Conservation (phyloP, 2,888 invertebrate genomes). For the Nephrotoma guestfalica region DNA sequence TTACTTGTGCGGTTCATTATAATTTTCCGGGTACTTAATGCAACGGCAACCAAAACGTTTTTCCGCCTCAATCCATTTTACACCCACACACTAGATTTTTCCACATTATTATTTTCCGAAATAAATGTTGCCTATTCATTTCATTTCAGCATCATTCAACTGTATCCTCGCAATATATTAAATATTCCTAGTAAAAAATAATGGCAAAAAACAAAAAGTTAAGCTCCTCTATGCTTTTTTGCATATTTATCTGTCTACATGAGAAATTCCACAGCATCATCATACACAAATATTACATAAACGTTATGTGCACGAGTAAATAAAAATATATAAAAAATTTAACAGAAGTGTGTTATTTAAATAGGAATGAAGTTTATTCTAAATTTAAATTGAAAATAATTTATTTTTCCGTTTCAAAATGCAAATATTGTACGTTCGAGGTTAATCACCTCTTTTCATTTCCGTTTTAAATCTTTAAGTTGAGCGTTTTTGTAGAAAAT, state of each 20-base stretch:
- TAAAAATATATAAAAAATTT: background rate
- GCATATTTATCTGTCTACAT: background rate
- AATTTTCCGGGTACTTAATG: background rate
- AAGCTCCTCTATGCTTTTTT: background rate
- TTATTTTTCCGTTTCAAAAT: background rate
- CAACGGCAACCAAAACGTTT: background rate
- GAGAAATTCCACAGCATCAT: background rate
- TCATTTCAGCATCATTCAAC: background rate
- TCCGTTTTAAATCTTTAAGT: no score
- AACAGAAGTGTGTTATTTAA: background rate
- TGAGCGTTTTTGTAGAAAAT: no score
- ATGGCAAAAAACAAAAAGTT: background rate
- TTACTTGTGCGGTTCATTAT: background rate
- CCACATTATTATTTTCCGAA: background rate
- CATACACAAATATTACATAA: background rate
- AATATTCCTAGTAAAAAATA: background rate
- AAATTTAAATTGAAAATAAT: background rate
- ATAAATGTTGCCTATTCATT: background rate
- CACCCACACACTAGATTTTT: background rate
- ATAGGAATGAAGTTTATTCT: background rate
- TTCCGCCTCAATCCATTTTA: background rate
- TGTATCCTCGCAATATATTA: background rate
- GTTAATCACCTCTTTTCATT: background rate
- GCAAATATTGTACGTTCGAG: background rate
- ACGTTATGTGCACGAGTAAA: no score